phyloP scores from a whole-genome alignment of 2,113 vertebrate species.

The Xenopus laevis region DNA sequence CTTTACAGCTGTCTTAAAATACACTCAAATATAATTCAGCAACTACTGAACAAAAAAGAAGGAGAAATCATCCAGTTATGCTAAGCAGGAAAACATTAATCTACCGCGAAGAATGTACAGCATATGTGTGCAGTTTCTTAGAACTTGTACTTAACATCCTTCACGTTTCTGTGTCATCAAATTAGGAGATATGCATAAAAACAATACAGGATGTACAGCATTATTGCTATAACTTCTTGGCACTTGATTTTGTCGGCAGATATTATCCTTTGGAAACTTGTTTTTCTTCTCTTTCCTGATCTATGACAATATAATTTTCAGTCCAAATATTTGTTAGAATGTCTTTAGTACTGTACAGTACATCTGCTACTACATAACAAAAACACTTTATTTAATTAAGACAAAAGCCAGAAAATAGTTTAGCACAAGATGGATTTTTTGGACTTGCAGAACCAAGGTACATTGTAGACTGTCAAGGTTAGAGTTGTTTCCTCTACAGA shows the following conservation, averaged over 20 bases:
- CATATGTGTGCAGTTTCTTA: slow-evolving; percentile 36
- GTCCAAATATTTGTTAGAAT: too few species aligned
- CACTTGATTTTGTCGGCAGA: neutral
- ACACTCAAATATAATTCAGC: slow-evolving; percentile 26
- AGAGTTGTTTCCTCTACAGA: too few species aligned
- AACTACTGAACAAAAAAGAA: slow-evolving; percentile 3
- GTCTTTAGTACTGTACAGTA: too few species aligned
- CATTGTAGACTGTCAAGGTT: too few species aligned
- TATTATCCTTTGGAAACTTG: neutral
- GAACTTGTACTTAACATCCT: slow-evolving; percentile 10
- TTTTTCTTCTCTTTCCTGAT: too few species aligned
- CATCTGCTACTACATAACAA: too few species aligned
- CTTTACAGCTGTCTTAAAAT: slow-evolving; percentile 30
- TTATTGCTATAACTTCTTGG: too few species aligned
- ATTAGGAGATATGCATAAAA: neutral
- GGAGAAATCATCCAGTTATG: slow-evolving; percentile 21
- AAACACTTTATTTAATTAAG: too few species aligned
- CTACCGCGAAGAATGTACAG: slow-evolving; percentile 10
- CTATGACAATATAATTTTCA: too few species aligned
- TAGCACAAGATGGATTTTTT: too few species aligned
- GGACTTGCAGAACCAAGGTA: too few species aligned
- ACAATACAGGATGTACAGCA: neutral
- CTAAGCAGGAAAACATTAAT: slow-evolving; percentile 42
- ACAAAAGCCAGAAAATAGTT: too few species aligned
- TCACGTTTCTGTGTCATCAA: slow-evolving; percentile 17